Evolutionary conservation across 1,140 invertebrate species (phyloP), one percentile per base, ranked within the genome.

Genomic region (Calosoma granatense): DNA sequence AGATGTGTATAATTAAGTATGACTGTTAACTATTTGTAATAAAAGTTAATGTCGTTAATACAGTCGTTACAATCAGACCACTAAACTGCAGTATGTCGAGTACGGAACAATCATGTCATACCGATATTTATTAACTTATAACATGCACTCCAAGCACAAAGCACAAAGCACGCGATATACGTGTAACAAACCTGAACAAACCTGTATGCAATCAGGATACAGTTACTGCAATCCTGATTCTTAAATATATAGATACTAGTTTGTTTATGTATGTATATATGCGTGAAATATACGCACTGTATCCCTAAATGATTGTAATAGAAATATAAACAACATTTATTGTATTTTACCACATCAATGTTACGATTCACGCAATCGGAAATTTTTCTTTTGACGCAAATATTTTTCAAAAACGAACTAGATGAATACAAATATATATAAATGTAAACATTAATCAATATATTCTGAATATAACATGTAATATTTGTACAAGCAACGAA

Each of bases 91-190:
- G 41, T 47, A 47, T 47, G 17, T 47, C 9, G 15, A 47, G 41
- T 47, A 17, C 41, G 41, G 41, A 47, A 47, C 41, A 47, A 47
- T 47, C 41, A 47, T 47, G 41, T 47, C 41, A 47, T 47, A 47
- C 9, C 17, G 41, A 47, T 47, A 47, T 47, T 47, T 47, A 47
- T 47, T 47, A 47, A 47, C 41, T 47, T 47, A 47, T 17, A 47
- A 47, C 41, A 47, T 47, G 41, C 41, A 47, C n/a, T n/a, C 41
- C 6, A 47, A 47, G 41, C 17, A 47, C 17, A 6, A 30, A 6
- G 4, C 26, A 14, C 14, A 6, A 6, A 4, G 4, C 41, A 47
- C 41, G 41, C 41, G 41, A 47, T 47, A 17, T 17, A 47, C 17
- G 41, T 47, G 26, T n/a, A 36, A 36, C 26, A 36, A n/a, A 36